Base-by-base conservation (phyloP, 2,113 vertebrate genomes). In the Peucedramus taeniatus region DNA sequence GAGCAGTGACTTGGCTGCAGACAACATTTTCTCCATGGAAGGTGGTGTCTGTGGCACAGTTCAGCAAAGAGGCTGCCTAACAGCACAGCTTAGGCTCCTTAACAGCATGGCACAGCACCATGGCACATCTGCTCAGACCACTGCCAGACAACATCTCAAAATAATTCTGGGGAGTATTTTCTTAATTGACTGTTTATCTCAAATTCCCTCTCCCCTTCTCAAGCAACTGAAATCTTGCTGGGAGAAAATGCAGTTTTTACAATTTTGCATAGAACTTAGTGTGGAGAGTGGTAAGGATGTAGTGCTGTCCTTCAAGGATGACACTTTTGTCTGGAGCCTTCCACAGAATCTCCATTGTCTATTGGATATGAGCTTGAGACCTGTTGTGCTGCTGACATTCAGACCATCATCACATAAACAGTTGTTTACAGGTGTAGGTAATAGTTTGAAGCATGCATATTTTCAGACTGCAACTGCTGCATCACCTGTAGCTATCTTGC, bases 331-430 rank as follows among this genome's bases (percentile, higher is more conserved):
- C 66, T 80, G 37, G 49, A 90, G 44, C 24, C 35, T 64, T 90
- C 51, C 26, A 26, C 24, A 90, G 50, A 59, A 63, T 57, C n/a
- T 90, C 40, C 11, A 9, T 9, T 53, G 35, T 30, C 31, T 57
- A 1, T 64, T 56, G 69, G 65, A 40, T 40, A 39, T 13, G 45
- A 91, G 22, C 15, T 0, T 0, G 1, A 65, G 42, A 44, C 10
- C 16, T 1, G 0, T 28, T 2, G 0, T 30, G 15, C 33, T 85
- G 47, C 65, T 82, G 61, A n/a, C 6, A 35, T 47, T 69, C 40
- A 66, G 59, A 30, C 33, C 3, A 7, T 61, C 33, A 26, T 56
- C 40, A 64, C 57, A 19, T 49, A 33, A 78, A 44, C 7, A 31
- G 40, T 20, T 78, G 45, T 74, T 91, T 91, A 76, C 45, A 90